Evolutionary conservation across 2,113 vertebrate species (phyloP).

Genomic region (Takifugu bimaculatus): DNA sequence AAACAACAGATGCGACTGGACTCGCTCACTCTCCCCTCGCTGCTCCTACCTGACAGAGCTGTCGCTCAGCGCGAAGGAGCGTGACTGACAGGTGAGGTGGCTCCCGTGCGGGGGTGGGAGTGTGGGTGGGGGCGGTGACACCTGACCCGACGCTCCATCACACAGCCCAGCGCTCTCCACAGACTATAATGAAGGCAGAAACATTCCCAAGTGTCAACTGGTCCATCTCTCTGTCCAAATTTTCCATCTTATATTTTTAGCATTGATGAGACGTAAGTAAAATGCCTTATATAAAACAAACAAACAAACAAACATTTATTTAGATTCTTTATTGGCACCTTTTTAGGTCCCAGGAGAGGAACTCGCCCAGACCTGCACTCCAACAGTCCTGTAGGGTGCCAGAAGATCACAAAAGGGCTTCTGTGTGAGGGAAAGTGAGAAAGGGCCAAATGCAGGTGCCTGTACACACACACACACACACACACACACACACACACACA

Average conservation of each 20-base stretch:
- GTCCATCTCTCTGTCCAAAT: constrained; percentile 15
- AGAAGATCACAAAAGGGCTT: constrained; percentile 58
- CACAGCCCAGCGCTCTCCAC: constrained; percentile 28
- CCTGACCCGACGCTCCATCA: constrained; percentile 43
- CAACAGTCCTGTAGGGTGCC: constrained; percentile 50
- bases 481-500: constrained; percentile 22
- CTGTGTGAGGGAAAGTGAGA: constrained; percentile 49
- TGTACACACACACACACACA: constrained; percentile 24
- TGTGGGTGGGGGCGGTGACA: constrained; percentile 17
- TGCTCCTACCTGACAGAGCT: constrained; percentile 34
- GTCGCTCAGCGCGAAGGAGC: constrained; percentile 50
- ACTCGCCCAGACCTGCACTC: constrained; percentile 43
- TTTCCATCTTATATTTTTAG: constrained; percentile 20
- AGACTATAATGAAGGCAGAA: constrained; percentile 35
- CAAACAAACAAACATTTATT: constrained; percentile 22
- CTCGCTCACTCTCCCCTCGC: constrained; percentile 37
- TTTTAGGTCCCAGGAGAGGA: constrained; percentile 23
- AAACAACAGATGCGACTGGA: constrained; percentile 69
- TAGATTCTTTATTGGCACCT: constrained; percentile 38
- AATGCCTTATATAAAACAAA: constrained; percentile 22
- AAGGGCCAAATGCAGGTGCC: constrained; percentile 33
- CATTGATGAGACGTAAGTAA: constrained; percentile 8
- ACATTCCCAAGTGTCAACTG: constrained; percentile 55
- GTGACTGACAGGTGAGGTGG: constrained; percentile 42
- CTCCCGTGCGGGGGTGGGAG: constrained; percentile 12